Evolutionary conservation across 2,888 invertebrate species (phyloP).

Genomic region (Xylocampa areola): DNA sequence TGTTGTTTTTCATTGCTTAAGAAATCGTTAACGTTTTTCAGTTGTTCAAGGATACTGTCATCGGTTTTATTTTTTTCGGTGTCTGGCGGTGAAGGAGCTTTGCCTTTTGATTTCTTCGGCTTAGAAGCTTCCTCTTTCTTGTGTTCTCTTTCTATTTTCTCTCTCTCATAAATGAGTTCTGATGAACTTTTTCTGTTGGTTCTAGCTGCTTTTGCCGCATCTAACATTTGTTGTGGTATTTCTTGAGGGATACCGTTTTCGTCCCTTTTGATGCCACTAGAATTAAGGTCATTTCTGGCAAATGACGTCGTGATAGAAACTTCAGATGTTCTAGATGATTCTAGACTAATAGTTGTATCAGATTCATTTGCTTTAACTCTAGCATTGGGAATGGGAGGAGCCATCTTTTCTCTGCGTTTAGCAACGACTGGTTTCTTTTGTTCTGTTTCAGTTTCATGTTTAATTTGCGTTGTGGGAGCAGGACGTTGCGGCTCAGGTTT

Average conservation of each 20-base stretch:
- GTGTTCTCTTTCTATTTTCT: constrained; percentile 69
- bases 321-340: constrained; percentile 77
- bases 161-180: constrained; percentile 76
- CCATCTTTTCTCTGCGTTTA: constrained; percentile 86
- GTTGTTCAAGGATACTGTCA: constrained; percentile 84
- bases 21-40: constrained; percentile 81
- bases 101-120: constrained; percentile 91
- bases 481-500: constrained; percentile 79
- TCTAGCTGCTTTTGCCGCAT: constrained; percentile 92
- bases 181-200: constrained; percentile 91
- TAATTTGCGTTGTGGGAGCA: constrained; percentile 78
- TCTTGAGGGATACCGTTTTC: constrained; percentile 92
- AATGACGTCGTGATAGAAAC: constrained; percentile 72
- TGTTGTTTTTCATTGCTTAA: constrained; percentile 82
- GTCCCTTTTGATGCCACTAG: constrained; percentile 90
- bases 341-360: constrained; percentile 72
- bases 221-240: constrained; percentile 92
- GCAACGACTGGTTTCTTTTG: constrained; percentile 87
- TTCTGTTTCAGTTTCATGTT: constrained; percentile 87
- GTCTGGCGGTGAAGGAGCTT: constrained; percentile 93
- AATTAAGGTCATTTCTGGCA: constrained; percentile 85
- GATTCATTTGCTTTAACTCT: constrained; percentile 81
- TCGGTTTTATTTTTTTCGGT: constrained; percentile 84
- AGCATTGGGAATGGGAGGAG: constrained; percentile 86
- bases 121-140: constrained; percentile 80